Conservation (phyloP, 2,113 vertebrate species). For the Lonchura striata region DNA sequence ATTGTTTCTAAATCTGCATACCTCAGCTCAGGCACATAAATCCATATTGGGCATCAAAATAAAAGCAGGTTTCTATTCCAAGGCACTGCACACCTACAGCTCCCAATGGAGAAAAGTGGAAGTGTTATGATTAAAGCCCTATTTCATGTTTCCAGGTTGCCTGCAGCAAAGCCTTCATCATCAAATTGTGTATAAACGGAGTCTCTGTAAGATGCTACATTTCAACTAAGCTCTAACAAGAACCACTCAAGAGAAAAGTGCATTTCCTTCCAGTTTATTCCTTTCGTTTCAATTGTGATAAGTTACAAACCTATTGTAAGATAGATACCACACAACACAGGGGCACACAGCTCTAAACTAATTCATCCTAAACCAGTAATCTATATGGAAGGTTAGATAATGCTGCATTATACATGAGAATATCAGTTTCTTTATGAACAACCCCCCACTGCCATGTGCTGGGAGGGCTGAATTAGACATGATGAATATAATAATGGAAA, state of each 20-base stretch:
- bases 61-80: constrained; percentile 23
- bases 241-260: constrained; percentile 43
- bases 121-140: constrained; percentile 51
- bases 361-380: not conserved
- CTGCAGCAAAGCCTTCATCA: constrained; percentile 62
- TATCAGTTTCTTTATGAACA: not conserved
- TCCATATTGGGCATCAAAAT: not conserved
- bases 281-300: constrained; percentile 11
- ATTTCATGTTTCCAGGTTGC: constrained; percentile 53
- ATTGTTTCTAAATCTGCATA: not conserved
- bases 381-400: not conserved
- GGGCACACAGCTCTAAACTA: not conserved
- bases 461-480: constrained; percentile 19
- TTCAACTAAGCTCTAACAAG: constrained; percentile 52
- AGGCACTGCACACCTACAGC: constrained; percentile 21
- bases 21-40: not conserved
- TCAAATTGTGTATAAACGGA: constrained; percentile 46
- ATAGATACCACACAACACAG: not conserved
- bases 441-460: not conserved
- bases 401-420: constrained; percentile 43
- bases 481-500: constrained; percentile 33
- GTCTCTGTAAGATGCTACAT: constrained; percentile 33
- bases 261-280: constrained; percentile 31
- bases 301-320: not conserved
- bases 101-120: constrained; percentile 38